Base-by-base conservation (phyloP, 1,140 invertebrate genomes). In the Ephestia elutella region DNA sequence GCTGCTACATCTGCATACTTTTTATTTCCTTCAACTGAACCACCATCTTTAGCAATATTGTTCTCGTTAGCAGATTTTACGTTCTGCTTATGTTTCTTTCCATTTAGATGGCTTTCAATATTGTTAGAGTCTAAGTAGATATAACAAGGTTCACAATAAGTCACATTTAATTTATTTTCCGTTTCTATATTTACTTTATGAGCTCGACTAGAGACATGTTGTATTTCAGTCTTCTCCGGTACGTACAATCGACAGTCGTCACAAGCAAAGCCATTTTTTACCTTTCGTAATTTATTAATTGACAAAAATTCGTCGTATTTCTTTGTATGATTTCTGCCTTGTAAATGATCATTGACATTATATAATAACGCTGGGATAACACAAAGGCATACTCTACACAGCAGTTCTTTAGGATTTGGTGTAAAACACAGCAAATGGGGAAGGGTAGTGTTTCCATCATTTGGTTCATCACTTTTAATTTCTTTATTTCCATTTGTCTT, bases 261-360 rank as follows among this genome's bases (percentile, higher is more conserved):
- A 53, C 69, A 71, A 57, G 64, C 66, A 18, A 56, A 63, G 15
- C 49, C 49, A 15, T 50, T 9, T 5, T 9, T 4, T 20, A 50
- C 49, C 18, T 20, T 20, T 20, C 19, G 10, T n/a, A 50, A 20
- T 17, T 20, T 5, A 20, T 50, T 50, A 0, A 20, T 20, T 50
- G 49, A 50, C 15, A 60, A 21, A 18, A 48, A 18, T 35, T 57
- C 17, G 9, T 57, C 17, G 19, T 49, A 35, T 10, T 54, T 51
- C 9, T 10, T 21, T 0, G 25, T 5, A 21, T 60, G 32, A 17
- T 28, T 38, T n/a, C 10, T 19, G 25, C 44, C 13, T n/a, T 50
- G 9, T 10, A 50, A 9, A 20, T 50, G 49, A 20, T 50, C 49
- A 20, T 1, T 17, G 7, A 49, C 18, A 18, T 50, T 9, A 9